These are phyloP conservation scores for Rhagium mordax DNA, from an alignment of 2,888 invertebrate species.

Conservation along the genomic window DNA sequence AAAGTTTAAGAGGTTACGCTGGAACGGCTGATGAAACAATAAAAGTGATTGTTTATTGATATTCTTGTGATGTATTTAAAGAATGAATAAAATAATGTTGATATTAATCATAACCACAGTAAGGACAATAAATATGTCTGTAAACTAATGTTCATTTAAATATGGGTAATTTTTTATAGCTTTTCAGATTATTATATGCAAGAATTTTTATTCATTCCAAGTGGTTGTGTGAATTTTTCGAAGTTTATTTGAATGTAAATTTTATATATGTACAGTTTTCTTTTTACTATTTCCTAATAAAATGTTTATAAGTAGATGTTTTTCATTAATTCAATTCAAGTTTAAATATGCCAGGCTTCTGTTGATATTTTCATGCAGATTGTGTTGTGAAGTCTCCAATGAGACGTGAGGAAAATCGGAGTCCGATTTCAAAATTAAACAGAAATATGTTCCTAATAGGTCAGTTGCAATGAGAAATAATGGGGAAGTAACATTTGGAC, in stretches of 20 bases:
- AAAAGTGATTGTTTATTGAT: neutral
- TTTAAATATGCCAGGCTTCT: too few species aligned
- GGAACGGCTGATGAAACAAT: neutral
- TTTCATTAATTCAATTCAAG: neutral
- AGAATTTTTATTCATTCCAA: conserved; percentile 43
- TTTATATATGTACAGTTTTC: conserved; percentile 49
- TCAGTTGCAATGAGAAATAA: too few species aligned
- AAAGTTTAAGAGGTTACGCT: neutral
- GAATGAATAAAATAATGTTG: conserved; percentile 19
- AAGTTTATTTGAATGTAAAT: conserved; percentile 39
- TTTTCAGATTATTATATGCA: conserved; percentile 1
- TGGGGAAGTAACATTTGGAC: too few species aligned
- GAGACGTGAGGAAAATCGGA: too few species aligned
- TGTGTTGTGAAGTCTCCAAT: too few species aligned
- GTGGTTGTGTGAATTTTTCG: conserved; percentile 43
- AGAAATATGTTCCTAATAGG: too few species aligned
- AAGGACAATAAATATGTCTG: conserved; percentile 10
- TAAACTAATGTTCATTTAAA: neutral
- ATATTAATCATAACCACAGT: conserved; percentile 6
- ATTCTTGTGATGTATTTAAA: neutral
- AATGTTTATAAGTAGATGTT: conserved; percentile 27
- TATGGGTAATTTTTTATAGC: neutral
- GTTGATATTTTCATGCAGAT: too few species aligned
- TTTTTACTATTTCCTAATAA: conserved; percentile 47
- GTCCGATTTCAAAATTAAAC: too few species aligned